Conservation (phyloP, 2,797 vertebrate species). For the Sebastes itinus region DNA sequence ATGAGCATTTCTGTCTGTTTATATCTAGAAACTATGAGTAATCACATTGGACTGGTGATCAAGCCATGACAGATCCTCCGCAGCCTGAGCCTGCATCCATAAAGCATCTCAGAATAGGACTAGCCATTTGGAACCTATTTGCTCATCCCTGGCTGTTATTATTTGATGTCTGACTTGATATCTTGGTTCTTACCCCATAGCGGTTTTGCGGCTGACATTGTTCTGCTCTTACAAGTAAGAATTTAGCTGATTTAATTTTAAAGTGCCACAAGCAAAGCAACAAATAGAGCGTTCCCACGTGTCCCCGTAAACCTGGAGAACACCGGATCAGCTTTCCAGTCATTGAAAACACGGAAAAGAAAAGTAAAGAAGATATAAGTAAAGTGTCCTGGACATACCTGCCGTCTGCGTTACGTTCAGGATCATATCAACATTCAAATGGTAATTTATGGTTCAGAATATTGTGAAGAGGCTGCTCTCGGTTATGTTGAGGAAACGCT, state of each 20-base stretch:
- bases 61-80: constrained; percentile 34
- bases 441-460: background rate
- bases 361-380: background rate
- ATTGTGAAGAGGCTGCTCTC: background rate
- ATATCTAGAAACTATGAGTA: constrained; percentile 47
- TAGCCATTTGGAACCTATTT: constrained; percentile 47
- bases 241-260: constrained; percentile 6
- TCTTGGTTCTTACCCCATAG: constrained; percentile 22
- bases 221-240: constrained; percentile 15
- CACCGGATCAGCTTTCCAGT: background rate
- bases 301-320: too few species aligned
- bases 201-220: constrained; percentile 12
- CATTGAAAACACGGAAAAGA: background rate
- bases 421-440: background rate
- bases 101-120: constrained; percentile 26
- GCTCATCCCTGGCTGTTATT: constrained; percentile 18
- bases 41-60: constrained; percentile 50
- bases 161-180: constrained; percentile 44
- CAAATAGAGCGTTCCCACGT: background rate
- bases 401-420: background rate
- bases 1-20: constrained; percentile 59
- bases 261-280: background rate
- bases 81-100: constrained; percentile 28
- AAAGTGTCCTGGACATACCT: background rate
- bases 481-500: background rate